Percentiles rank a stretch among this genome's conserved stretches.
Evolutionary conservation across 2,113 vertebrate species (phyloP).

Genomic region (Stictonetta naevosa): DNA sequence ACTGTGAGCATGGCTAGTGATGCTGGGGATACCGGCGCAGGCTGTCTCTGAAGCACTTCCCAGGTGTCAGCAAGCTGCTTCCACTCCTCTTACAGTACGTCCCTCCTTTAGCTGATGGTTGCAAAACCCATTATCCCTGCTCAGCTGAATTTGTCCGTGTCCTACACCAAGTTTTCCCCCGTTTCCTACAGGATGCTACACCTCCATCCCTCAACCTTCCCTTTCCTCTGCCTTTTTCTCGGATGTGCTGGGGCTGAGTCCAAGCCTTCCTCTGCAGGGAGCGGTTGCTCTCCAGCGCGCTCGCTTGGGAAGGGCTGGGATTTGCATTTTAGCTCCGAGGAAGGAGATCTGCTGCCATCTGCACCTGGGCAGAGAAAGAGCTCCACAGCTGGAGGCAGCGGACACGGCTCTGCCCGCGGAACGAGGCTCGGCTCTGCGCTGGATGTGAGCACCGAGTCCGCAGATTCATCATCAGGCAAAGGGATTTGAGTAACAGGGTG

Average conservation of each 20-base stretch:
- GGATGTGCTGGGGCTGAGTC: background rate
- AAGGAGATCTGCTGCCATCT: slow-evolving; percentile 66
- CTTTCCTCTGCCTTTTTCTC: background rate
- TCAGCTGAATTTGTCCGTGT: background rate
- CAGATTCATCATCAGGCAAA: background rate
- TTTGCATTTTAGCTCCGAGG: slow-evolving; percentile 1
- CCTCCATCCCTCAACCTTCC: background rate
- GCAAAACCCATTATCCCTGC: background rate
- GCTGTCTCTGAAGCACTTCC: background rate
- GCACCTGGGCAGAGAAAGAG: slow-evolving; percentile 59
- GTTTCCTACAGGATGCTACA: background rate
- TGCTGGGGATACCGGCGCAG: background rate
- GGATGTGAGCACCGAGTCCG: background rate
- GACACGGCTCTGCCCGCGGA: slow-evolving; percentile 17
- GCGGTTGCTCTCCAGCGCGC: background rate
- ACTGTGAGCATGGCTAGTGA: background rate
- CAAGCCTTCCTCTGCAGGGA: background rate
- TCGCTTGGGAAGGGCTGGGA: slow-evolving; percentile 16
- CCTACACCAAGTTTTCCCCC: background rate
- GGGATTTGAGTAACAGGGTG: background rate
- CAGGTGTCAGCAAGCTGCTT: background rate
- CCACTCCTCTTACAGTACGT: background rate
- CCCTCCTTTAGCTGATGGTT: background rate
- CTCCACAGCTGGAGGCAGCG: slow-evolving; percentile 45
- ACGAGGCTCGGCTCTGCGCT: background rate